Base-by-base conservation (phyloP, 1,140 invertebrate species). In the Agraylea sexmaculata region DNA sequence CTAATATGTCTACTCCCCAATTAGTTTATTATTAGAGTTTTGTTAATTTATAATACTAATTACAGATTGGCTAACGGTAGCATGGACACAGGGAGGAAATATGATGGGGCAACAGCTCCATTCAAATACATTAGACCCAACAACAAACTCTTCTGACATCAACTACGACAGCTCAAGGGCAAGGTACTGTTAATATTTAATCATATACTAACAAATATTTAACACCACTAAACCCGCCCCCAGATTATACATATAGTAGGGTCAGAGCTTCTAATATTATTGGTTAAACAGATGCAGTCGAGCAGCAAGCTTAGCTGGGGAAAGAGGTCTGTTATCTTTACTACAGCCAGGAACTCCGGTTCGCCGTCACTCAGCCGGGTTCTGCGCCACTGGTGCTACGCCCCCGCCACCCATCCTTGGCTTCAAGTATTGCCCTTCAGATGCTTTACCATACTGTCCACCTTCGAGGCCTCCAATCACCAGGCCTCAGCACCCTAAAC, bases 401-500 rank as follows among this genome's bases (percentile, higher is more conserved):
- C 41, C 56, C 2, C 55, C 58, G 5, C 17, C 10, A 15, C 19
- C 34, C 6, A 31, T 20, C 16, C 20, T 22, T 3, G 60, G 62
- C 46, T 64, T 65, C 51, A 60, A 64, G 21, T 64, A 65, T 53
- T 64, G 62, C 46, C 64, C 64, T 1, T 64, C 64, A 2, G 64
- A 66, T 41, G 64, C 66, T 6, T 52, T 66, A 43, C 62, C 65
- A 2, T 69, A 69, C 46, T 66, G 63, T 41, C 64, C 64, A 4
- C 64, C 65, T 0, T 65, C 61, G 11, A 49, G 63, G 39, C 50
- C 37, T 4, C 58, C n/a, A 51, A 56, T 17, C 13, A 27, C 21
- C 19, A 6, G n/a, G 7, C 7, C n/a, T n/a, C 7, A 6, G 7
- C 23, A 25, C 25, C 15, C 22, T 18, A 36, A 42, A 30, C 40